Evolutionary conservation across 2,888 invertebrate species (phyloP).

Genomic region (Drosophila cognata): DNA sequence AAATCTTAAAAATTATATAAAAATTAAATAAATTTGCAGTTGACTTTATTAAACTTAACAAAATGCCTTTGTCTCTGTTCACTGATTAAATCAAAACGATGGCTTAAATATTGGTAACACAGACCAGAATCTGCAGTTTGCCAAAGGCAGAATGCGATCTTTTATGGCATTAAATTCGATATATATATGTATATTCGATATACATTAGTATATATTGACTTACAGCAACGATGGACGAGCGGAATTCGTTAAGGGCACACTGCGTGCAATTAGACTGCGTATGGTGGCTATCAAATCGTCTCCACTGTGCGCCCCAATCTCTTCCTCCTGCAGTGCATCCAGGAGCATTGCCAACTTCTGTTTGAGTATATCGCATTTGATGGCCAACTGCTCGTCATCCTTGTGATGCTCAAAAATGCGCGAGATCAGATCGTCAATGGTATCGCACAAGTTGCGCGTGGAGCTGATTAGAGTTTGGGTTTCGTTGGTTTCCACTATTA

Average conservation of each 20-base stretch:
- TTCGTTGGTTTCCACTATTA: conserved; percentile 93
- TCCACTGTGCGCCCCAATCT: conserved; percentile 84
- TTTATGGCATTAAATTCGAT: neutral
- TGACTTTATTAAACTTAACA: too few relatives aligned
- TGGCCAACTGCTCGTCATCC: conserved; percentile 87
- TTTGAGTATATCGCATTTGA: conserved; percentile 90
- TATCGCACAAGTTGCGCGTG: conserved; percentile 91
- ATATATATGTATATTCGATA: neutral
- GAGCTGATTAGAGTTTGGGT: conserved; percentile 90
- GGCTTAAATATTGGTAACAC: neutral
- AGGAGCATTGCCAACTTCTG: conserved; percentile 91
- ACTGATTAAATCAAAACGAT: neutral
- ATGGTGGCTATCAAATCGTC: conserved; percentile 83
- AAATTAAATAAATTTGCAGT: too few relatives aligned
- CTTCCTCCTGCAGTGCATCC: conserved; percentile 90
- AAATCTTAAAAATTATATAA: too few relatives aligned
- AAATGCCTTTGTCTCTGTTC: neutral
- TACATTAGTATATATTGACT: conserved; percentile 29
- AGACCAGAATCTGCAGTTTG: neutral
- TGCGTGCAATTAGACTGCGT: conserved; percentile 77
- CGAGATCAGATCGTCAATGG: conserved; percentile 90
- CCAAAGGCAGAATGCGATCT: neutral
- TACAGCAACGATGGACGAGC: conserved; percentile 65
- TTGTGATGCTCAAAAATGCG: conserved; percentile 87
- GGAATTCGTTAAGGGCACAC: conserved; percentile 55